Conservation (phyloP, 2,888 invertebrate genomes). For the Pimpla rufipes region DNA sequence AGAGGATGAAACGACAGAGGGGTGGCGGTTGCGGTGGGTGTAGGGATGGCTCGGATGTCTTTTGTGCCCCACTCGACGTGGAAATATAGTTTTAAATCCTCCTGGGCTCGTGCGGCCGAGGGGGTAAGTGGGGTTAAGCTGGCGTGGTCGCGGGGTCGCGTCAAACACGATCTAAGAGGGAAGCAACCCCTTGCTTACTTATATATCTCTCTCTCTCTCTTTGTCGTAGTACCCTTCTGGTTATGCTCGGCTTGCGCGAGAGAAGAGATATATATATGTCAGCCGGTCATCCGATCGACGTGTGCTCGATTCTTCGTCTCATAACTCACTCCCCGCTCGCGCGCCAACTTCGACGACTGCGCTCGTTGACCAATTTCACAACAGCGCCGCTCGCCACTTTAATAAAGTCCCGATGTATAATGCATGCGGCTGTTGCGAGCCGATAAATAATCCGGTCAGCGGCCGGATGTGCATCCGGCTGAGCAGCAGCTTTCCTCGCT, state of each 20-base stretch:
- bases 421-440: neutral
- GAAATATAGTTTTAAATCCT: conserved; percentile 80
- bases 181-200: conserved; percentile 68
- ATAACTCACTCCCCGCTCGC: conserved; percentile 6
- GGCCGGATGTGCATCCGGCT: neutral
- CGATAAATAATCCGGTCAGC: neutral
- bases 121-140: conserved; percentile 83
- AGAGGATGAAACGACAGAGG: conserved; percentile 6
- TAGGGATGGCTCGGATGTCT: conserved; percentile 12
- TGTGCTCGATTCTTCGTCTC: conserved; percentile 29
- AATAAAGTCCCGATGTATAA: neutral
- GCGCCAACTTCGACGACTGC: neutral
- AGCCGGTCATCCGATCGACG: conserved; percentile 43
- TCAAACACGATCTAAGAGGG: conserved; percentile 80
- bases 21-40: conserved; percentile 12
- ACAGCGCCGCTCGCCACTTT: neutral
- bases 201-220: conserved; percentile 32
- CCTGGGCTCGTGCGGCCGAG: conserved; percentile 74
- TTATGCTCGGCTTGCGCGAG: conserved; percentile 19
- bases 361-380: neutral
- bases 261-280: conserved; percentile 41
- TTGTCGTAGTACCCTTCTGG: conserved; percentile 27
- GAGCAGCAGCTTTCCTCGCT: neutral
- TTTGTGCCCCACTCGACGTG: conserved; percentile 61
- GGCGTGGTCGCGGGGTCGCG: conserved; percentile 82